Evolutionary conservation across 2,888 invertebrate genomes (phyloP), one percentile per base, ranked within the genome.

Genomic region (Lordiphosa fenestrarum): DNA sequence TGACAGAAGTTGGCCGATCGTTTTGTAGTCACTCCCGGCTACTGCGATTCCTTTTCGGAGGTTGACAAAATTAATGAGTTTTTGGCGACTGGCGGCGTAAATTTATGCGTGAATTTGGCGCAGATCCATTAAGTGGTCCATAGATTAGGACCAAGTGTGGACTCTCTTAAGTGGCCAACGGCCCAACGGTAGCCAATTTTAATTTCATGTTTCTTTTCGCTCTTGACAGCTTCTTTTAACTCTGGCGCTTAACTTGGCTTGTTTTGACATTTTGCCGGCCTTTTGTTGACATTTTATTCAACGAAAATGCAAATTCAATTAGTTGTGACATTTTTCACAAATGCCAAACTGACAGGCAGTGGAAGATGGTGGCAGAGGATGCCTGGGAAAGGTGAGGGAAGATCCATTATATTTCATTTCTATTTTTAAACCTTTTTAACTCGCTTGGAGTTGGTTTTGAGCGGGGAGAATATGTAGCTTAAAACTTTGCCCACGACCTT

Each of bases 61-160:
- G 84, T 80, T 80, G 80, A 80, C 80, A 84, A 80, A 80, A 80
- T 80, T 80, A 80, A 80, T 80, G 80, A 80, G 80, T 76, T 71
- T 30, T 30, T 30, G 30, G 30, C 30, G 69, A 48, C 65, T 55
- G 42, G 47, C 46, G 39, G 41, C 53, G 63, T 61, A 62, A 76
- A 77, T 77, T 77, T 77, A 78, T 85, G 86, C 86, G 87, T 85
- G 81, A 86, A 84, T 77, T 87, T 86, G 76, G 77, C 86, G 77
- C 85, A 86, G 84, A 86, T 86, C 85, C 86, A 86, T 86, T 86
- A 86, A 86, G 78, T 71, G 71, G 76, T 66, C 75, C 76, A 73
- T 82, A 84, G 81, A 82, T 82, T 82, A 84, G 63, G 65, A n/a
- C n/a, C n/a, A n/a, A n/a, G 47, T 53, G 50, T 57, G 33, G 23